These are phyloP conservation scores for Mixornis gularis DNA, from an alignment of 2,113 vertebrate genomes.

Conservation along the genomic window DNA sequence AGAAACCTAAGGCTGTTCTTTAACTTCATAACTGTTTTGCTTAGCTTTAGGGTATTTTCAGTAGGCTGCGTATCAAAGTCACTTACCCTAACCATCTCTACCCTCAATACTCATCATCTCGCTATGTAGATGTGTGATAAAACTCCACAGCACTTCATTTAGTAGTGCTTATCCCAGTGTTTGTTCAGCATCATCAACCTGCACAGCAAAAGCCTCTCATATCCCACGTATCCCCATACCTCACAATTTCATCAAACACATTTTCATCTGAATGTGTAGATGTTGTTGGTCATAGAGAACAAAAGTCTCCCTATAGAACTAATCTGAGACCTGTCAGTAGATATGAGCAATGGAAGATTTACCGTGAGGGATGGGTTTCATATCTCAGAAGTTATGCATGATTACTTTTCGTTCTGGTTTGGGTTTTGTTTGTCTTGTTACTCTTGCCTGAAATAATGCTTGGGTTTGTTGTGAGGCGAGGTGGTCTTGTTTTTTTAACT, in stretches of 20 bases:
- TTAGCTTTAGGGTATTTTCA: neutral
- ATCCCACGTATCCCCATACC: neutral
- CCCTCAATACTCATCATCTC: neutral
- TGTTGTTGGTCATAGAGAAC: neutral
- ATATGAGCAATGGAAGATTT: neutral
- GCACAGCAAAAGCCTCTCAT: neutral
- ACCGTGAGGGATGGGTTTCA: neutral
- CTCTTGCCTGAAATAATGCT: neutral
- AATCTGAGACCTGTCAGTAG: neutral
- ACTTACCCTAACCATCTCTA: neutral
- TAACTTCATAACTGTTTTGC: neutral
- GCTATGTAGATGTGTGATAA: neutral
- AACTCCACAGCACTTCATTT: neutral
- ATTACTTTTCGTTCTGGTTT: neutral
- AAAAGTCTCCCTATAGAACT: neutral
- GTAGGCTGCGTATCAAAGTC: rapidly evolving
- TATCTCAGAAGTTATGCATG: neutral
- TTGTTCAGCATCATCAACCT: neutral
- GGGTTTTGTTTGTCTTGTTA: neutral
- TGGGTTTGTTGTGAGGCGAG: neutral
- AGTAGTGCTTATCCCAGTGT: neutral
- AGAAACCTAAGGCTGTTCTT: neutral
- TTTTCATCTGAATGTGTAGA: neutral
- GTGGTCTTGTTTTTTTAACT: neutral
- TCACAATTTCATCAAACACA: neutral